phyloP scores from a whole-genome alignment of 2,888 invertebrate species.

The Osmoderma eremita region DNA sequence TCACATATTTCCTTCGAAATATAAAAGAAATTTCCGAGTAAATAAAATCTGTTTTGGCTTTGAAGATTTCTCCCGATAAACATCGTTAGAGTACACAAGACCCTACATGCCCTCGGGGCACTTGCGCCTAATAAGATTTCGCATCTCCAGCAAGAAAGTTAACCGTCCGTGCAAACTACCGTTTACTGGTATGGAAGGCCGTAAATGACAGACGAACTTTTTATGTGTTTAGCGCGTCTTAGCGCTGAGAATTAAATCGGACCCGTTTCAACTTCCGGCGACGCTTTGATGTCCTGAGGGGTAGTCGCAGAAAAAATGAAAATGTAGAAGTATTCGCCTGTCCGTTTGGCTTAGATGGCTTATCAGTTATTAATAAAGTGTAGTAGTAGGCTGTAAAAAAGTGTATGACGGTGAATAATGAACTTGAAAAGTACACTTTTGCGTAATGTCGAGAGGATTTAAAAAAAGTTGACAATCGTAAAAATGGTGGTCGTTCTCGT shows the following conservation, averaged over 20 bases:
- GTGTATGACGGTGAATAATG: too few species aligned
- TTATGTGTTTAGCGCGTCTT: slow-evolving; percentile 12
- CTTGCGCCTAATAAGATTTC: slow-evolving; percentile 11
- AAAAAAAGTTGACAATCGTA: too few species aligned
- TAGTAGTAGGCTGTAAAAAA: neutral
- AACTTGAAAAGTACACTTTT: too few species aligned
- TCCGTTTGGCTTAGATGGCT: neutral
- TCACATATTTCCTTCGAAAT: slow-evolving; percentile 6
- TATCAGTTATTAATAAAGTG: slow-evolving; percentile 22
- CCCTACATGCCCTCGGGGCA: neutral
- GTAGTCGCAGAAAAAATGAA: slow-evolving; percentile 12
- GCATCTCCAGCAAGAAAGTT: slow-evolving; percentile 14
- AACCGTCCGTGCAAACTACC: slow-evolving; percentile 24
- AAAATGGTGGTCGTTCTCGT: too few species aligned
- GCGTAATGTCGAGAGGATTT: too few species aligned
- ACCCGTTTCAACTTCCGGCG: neutral
- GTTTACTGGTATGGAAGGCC: slow-evolving; percentile 19
- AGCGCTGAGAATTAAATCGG: slow-evolving; percentile 19
- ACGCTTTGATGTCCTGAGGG: neutral
- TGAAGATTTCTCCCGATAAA: slow-evolving; percentile 9
- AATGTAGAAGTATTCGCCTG: slow-evolving; percentile 1
- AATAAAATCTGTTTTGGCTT: slow-evolving; percentile 21
- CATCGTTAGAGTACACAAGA: slow-evolving; percentile 4
- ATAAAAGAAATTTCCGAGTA: slow-evolving; percentile 10
- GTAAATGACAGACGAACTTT: slow-evolving; percentile 28